Conservation (phyloP, 1,140 invertebrate genomes). For the Drosophila subobscura region DNA sequence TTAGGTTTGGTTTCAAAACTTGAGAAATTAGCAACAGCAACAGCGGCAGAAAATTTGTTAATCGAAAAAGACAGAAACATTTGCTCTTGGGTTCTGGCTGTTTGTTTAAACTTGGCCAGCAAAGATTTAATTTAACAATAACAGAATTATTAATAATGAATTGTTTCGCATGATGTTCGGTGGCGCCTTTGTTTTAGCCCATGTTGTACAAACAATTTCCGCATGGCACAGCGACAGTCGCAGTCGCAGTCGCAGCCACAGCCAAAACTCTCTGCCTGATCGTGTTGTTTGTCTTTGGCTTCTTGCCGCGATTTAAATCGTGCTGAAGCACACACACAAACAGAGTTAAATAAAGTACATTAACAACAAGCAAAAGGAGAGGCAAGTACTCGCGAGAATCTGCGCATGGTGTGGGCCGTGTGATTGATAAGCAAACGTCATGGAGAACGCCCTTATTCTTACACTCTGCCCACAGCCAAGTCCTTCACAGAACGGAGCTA, state of each 20-base stretch:
- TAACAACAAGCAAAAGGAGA: slow-evolving; percentile 33
- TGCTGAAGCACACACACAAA: slow-evolving; percentile 69
- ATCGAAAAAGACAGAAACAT: slow-evolving; percentile 32
- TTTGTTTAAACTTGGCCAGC: slow-evolving; percentile 14
- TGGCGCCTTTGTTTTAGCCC: slow-evolving; percentile 55
- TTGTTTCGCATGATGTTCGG: slow-evolving; percentile 59
- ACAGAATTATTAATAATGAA: slow-evolving; percentile 67
- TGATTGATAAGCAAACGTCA: slow-evolving; percentile 78
- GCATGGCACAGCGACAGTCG: slow-evolving; percentile 59
- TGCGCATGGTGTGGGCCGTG: slow-evolving; percentile 56
- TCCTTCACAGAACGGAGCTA: slow-evolving; percentile 66
- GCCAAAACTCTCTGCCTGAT: slow-evolving; percentile 36
- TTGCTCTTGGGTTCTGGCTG: slow-evolving; percentile 14
- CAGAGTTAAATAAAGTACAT: slow-evolving; percentile 13
- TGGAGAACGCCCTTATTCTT: slow-evolving; percentile 52
- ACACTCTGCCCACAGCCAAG: slow-evolving; percentile 22
- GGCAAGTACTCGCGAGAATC: slow-evolving; percentile 53
- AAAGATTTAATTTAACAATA: slow-evolving; percentile 68
- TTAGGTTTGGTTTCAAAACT: slow-evolving; percentile 11
- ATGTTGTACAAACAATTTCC: slow-evolving; percentile 70
- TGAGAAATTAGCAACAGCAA: slow-evolving; percentile 49
- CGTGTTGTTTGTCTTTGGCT: slow-evolving; percentile 55
- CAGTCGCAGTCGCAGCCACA: slow-evolving; percentile 21
- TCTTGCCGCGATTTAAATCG: slow-evolving; percentile 64
- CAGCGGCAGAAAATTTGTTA: slow-evolving; percentile 23